A percentile compares a stretch with the other conserved stretches of the same genome.
Conservation (phyloP, 92 coral and sea anemone species). For the Zoanthus solanderi region DNA sequence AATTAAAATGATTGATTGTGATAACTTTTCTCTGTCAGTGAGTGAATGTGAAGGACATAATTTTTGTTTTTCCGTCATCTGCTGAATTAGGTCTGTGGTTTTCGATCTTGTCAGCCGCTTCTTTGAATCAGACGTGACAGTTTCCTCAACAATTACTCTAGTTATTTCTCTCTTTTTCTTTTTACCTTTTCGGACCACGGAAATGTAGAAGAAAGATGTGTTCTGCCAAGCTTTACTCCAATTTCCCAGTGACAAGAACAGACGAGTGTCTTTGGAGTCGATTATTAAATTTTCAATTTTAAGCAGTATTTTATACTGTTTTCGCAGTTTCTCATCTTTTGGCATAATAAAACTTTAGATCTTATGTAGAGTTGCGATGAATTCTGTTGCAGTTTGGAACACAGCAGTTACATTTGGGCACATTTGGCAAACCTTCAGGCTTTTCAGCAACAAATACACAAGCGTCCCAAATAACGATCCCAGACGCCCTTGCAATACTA, state of each 20-base stretch:
- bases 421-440: not conserved
- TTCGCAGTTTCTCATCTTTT: too few species aligned
- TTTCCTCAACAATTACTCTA: not conserved
- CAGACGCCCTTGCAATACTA: not conserved
- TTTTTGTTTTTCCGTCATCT: not conserved
- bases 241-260: not conserved
- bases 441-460: not conserved
- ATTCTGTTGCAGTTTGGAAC: not conserved
- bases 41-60: not conserved
- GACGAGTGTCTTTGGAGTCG: not conserved
- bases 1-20: not conserved
- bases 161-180: not conserved
- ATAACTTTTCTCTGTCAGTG: too few species aligned
- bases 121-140: not conserved
- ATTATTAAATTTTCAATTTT: not conserved
- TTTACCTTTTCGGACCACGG: not conserved
- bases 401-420: not conserved
- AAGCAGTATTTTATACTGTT: too few species aligned
- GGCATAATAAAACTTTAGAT: too few species aligned
- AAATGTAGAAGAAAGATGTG: too few species aligned
- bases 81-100: slow-evolving; percentile 11
- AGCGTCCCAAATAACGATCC: too few species aligned
- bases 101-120: slow-evolving; percentile 12
- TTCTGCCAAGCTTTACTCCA: too few species aligned
- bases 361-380: not conserved